Percentiles rank a stretch among this genome's conserved stretches.
Conservation (phyloP, 2,113 vertebrate species). For the Hippocampus comes region DNA sequence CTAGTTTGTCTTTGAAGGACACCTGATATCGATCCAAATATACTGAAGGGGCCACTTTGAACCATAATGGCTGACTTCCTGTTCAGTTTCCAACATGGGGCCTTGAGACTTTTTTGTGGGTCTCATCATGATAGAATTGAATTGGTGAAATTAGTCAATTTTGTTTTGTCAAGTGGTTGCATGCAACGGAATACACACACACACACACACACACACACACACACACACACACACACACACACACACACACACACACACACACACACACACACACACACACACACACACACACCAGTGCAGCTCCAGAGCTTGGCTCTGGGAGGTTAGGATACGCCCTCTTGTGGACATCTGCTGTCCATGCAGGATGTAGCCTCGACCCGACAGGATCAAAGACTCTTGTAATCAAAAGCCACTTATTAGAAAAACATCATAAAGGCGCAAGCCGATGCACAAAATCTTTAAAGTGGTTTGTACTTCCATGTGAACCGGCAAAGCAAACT, state of each 20-base stretch:
- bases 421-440: background rate
- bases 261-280: too few species aligned
- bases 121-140: too few species aligned
- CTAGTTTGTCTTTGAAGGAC: background rate
- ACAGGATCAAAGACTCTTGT: background rate
- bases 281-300: background rate
- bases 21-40: too few species aligned
- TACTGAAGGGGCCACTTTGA: too few species aligned
- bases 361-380: slow-evolving; percentile 20
- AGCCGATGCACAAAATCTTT: background rate
- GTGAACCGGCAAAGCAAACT: slow-evolving; percentile 26
- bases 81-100: too few species aligned
- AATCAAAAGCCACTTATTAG: background rate
- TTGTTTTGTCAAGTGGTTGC: too few species aligned
- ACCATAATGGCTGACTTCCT: background rate
- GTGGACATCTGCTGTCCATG: slow-evolving; percentile 40
- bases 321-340: slow-evolving; percentile 53
- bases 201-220: too few species aligned
- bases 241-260: too few species aligned
- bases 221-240: too few species aligned
- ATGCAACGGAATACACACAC: too few species aligned
- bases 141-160: too few species aligned
- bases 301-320: background rate
- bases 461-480: slow-evolving; percentile 5
- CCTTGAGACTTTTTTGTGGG: too few species aligned